Percentiles rank a stretch among this genome's conserved stretches.
These are phyloP conservation scores for Helogale parvula DNA, from an alignment of 2,113 vertebrate genomes.

Conservation along the genomic window DNA sequence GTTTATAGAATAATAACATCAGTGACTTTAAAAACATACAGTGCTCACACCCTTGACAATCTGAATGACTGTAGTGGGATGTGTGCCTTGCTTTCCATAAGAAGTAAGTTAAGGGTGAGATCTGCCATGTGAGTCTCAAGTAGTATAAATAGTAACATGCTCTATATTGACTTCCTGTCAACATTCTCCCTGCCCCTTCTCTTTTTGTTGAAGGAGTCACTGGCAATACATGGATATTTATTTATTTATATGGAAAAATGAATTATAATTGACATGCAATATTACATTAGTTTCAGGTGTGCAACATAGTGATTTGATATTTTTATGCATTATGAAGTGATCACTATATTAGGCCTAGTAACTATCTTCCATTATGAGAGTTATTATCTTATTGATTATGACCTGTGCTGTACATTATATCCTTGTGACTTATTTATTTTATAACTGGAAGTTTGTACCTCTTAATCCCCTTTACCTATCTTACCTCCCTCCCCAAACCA, in stretches of 20 bases:
- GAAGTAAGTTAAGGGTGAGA: background rate
- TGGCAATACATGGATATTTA: background rate
- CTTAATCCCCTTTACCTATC: background rate
- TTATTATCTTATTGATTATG: background rate
- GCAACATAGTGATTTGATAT: background rate
- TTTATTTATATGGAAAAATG: background rate
- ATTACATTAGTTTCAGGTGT: background rate
- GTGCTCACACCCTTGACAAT: background rate
- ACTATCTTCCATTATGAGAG: background rate
- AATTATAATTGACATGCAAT: background rate
- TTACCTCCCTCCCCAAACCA: background rate
- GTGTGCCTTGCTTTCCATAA: background rate
- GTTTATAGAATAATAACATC: background rate
- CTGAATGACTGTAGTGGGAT: background rate
- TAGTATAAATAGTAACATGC: background rate
- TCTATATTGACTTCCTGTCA: background rate
- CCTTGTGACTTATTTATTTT: background rate
- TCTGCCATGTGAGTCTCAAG: background rate
- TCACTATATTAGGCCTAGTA: background rate
- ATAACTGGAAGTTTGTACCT: background rate
- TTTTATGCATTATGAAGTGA: background rate
- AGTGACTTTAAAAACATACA: background rate
- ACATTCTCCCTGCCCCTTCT: background rate
- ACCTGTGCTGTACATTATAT: background rate
- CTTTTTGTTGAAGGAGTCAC: background rate